Conservation (phyloP, 2,888 invertebrate species). For the Apomyelois bistriatella region DNA sequence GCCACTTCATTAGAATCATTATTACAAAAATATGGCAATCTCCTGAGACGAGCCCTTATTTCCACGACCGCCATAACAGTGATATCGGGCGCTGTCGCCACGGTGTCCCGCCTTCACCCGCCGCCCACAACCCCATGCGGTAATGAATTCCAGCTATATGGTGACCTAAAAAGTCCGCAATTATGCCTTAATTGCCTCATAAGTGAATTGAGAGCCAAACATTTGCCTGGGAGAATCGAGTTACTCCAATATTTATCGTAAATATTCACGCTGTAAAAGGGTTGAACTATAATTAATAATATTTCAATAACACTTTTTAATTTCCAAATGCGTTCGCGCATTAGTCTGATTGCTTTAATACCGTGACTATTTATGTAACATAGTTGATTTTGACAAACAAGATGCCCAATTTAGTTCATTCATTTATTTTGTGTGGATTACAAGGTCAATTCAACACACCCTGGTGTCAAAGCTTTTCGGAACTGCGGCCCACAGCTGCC, state of each 20-base stretch:
- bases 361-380: no score
- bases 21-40: constrained; percentile 31
- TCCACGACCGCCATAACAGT: constrained; percentile 73
- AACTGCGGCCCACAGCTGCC: no score
- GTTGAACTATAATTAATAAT: no score
- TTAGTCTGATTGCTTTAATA: no score
- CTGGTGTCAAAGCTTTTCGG: no score
- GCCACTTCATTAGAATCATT: background rate
- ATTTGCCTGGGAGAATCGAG: constrained; percentile 1
- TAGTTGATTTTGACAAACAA: no score
- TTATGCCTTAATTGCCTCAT: constrained; percentile 51
- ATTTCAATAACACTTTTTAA: no score
- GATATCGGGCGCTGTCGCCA: constrained; percentile 47
- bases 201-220: constrained; percentile 21
- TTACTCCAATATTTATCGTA: background rate
- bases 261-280: background rate
- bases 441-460: no score
- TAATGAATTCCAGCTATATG: constrained; percentile 66
- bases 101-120: constrained; percentile 50
- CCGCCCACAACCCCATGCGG: constrained; percentile 57
- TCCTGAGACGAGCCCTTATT: constrained; percentile 50
- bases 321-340: no score
- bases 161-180: constrained; percentile 68
- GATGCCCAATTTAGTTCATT: no score
- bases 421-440: no score